Evolutionary conservation across 1,140 invertebrate species (phyloP), one percentile per base, ranked within the genome.

Genomic region (Chymomyza costata): DNA sequence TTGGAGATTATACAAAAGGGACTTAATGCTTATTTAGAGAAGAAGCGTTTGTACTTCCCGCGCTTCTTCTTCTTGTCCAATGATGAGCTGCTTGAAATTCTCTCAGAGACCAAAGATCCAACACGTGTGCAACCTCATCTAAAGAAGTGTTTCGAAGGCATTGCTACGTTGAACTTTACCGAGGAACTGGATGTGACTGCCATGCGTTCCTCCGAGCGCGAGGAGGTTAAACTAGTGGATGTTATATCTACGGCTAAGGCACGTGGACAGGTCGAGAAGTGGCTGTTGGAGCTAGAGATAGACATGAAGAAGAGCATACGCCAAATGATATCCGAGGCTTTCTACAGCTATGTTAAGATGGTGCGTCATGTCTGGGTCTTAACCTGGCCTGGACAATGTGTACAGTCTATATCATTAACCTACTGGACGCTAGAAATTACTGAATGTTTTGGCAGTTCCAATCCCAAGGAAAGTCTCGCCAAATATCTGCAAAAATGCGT

Each of bases 1-100:
- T 85, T 96, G 34, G 94, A 98, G 71, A 87, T 95, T 37, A 96
- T 98, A 51, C 95, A 97, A 78, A 93, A 94, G 84, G 97, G 97
- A 37, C 87, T 99, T 6, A 97, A 97, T 83, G 94, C 88, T 49
- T 98, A 99, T 83, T 87, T 99, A 63, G 97, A 99, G 86, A 97
- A 97, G 88, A 98, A 99, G 82, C 89, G 97, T 16, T 87, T 98
- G 0, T 97, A 91, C 80, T 99, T 98, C 87, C 95, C 97, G 2
- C 87, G 96, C 61, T 98, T 99, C 88, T 99, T 98, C 90, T 99
- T 99, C 86, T 87, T 99, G 11, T 98, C 97, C 3, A 98, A 99
- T 85, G 96, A 98, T 83, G 97, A 99, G 85, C 85, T 99, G 16
- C 87, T 99, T 13, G 97, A 98, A 88, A 98, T 99, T 73, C 86